Evolutionary conservation across 2,888 invertebrate genomes (phyloP), one percentile per base, ranked within the genome.

Genomic region (Pachymerium ferrugineum): DNA sequence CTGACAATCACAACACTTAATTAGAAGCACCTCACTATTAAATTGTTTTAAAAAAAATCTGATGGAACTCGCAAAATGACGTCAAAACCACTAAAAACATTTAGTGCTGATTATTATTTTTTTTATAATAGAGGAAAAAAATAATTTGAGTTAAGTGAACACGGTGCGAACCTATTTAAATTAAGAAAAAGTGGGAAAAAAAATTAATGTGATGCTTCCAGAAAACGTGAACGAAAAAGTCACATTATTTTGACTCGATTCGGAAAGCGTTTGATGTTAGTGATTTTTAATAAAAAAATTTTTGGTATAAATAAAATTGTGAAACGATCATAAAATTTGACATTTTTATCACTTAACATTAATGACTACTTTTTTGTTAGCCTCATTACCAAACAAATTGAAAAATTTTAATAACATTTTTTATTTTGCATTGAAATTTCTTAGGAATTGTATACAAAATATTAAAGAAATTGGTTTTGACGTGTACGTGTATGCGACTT

Each of bases 1-100:
- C 47, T 54, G 47, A 54, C 47, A 54, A 54, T 54, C 47, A 54
- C 47, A 54, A 54, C 47, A 54, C 47, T 54, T 54, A 54, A 54
- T 54, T 54, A 54, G 47, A 22, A 54, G 47, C 47, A 54, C 47
- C 47, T 54, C 47, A 54, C 47, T 54, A 54, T 54, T 54, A 54
- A 54, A 54, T 54, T 54, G n/a, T 54, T 2, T 8, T 8, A 19
- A 19, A 47, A 54, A 54, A 54, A 54, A 22, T 19, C 47, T 54
- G 47, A 54, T 54, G 47, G 47, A 54, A 54, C 16, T 54, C 47
- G 47, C 47, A 22, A 54, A 22, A 54, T 54, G 47, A 54, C 47
- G 47, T 22, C 47, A 54, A 54, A 54, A 54, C 3, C 47, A n/a
- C 47, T 22, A 22, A 19, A 19, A 54, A 54, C 47, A 54, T 19